Conservation (phyloP, 2,797 vertebrate genomes). For the Danio choprae region DNA sequence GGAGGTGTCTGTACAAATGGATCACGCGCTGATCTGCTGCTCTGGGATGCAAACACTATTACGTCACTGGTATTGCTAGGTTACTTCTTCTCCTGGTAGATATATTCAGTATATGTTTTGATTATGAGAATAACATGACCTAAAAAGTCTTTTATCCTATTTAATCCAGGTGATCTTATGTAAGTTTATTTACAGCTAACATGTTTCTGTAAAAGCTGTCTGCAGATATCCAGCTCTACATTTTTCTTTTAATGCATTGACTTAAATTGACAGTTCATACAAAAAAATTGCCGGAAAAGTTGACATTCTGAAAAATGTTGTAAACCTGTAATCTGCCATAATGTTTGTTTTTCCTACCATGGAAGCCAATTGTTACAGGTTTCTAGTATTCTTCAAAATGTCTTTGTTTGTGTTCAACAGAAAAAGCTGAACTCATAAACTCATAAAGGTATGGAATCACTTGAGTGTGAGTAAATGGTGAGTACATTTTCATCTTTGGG, state of each 20-base stretch:
- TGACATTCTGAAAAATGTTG: neutral
- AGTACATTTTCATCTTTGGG: neutral
- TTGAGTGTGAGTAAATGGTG: no score
- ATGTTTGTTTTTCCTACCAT: no score
- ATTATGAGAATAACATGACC: neutral
- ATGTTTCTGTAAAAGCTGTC: neutral
- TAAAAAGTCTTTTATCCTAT: neutral
- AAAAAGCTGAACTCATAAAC: no score
- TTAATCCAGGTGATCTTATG: neutral
- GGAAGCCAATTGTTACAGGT: no score
- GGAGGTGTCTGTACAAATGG: slow-evolving; percentile 46
- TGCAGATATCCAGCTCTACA: neutral
- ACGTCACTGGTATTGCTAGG: neutral
- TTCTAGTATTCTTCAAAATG: no score
- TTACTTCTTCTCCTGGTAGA: neutral
- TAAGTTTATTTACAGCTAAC: neutral
- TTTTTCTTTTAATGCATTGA: neutral
- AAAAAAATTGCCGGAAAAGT: neutral
- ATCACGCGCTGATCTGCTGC: slow-evolving; percentile 24
- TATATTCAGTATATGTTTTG: neutral
- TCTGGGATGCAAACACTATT: neutral
- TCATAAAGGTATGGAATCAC: no score
- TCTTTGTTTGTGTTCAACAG: no score
- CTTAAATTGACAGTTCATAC: neutral
- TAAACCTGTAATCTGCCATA: neutral